Evolutionary conservation across 1,140 invertebrate species (phyloP), one percentile per base, ranked within the genome.

Genomic region (Vollenhovia emeryi): DNA sequence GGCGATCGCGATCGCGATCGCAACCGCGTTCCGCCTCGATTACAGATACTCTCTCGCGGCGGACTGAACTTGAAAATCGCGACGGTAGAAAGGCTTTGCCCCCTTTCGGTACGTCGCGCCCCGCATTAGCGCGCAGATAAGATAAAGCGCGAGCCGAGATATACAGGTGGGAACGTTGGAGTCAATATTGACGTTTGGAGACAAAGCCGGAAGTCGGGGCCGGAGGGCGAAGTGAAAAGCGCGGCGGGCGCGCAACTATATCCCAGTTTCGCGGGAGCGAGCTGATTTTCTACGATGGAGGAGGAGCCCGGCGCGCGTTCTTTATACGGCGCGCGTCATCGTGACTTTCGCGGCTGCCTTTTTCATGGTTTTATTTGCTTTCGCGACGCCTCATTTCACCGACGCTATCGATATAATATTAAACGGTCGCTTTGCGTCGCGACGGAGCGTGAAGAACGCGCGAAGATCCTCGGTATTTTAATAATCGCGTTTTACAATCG

Each of bases 201-300:
- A 36, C 33, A 55, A 55, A 80, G 50, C 78, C 66, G 78, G 78
- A 82, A 79, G 62, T 68, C 8, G 43, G n/a, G 52, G n/a, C n/a
- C 21, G 15, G 43, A 64, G 45, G 13, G n/a, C 24, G 4, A 36
- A 64, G 43, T 43, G n/a, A n/a, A 30, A 36, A 68, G 33, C 30
- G 3, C 30, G 3, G 40, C n/a, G 11, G 9, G 13, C n/a, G n/a
- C n/a, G n/a, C n/a, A n/a, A n/a, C n/a, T n/a, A n/a, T n/a, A n/a
- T n/a, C n/a, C n/a, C n/a, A 9, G n/a, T 48, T 75, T 48, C n/a
- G 43, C 30, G n/a, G 21, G 27, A 66, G 24, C 36, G 36, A 78
- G 21, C 36, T 52, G n/a, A 15, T 55, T 74, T 74, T 55, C 45
- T 15, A 36, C 50, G 30, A 74, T 18, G 11, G 15, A 27, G 33